Percentiles rank a stretch among this genome's conserved stretches.
Conservation (phyloP, 2,888 invertebrate species). For the Chrysolina oricalcia region DNA sequence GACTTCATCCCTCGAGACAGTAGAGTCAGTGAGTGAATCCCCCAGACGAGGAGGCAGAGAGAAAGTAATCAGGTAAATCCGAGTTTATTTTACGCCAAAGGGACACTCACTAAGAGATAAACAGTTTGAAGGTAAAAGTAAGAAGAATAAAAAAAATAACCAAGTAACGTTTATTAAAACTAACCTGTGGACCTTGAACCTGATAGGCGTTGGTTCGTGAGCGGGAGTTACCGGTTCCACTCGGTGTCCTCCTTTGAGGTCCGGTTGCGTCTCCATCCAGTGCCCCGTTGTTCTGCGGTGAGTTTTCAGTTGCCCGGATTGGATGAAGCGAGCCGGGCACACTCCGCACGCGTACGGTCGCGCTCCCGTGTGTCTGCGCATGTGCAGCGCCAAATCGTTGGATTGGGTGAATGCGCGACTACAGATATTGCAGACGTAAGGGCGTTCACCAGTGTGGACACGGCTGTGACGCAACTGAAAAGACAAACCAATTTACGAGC, state of each 20-base stretch:
- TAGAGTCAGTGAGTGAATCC: too few species aligned
- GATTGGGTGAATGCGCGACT: conserved; percentile 79
- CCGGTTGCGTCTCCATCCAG: conserved; percentile 71
- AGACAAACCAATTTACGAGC: neutral
- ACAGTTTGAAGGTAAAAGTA: too few species aligned
- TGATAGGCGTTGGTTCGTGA: conserved; percentile 68
- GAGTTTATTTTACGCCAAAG: too few species aligned
- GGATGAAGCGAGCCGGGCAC: conserved; percentile 81
- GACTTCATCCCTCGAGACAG: too few species aligned
- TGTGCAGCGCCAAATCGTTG: conserved; percentile 81
- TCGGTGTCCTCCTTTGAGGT: conserved; percentile 70
- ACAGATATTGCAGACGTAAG: conserved; percentile 71
- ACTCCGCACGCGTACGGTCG: conserved; percentile 79
- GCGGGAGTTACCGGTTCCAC: conserved; percentile 70
- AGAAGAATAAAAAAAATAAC: too few species aligned
- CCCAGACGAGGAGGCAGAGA: too few species aligned
- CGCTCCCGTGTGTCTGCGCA: conserved; percentile 81
- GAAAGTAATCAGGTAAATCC: too few species aligned
- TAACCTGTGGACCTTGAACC: conserved; percentile 67
- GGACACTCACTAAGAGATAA: too few species aligned
- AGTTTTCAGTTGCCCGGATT: conserved; percentile 76
- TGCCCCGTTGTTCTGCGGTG: conserved; percentile 79
- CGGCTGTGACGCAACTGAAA: conserved; percentile 69
- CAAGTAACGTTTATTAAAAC: too few species aligned
- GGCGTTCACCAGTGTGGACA: conserved; percentile 71